phyloP scores from a whole-genome alignment of 2,113 vertebrate genomes.

The Pogonocichla stellata region DNA sequence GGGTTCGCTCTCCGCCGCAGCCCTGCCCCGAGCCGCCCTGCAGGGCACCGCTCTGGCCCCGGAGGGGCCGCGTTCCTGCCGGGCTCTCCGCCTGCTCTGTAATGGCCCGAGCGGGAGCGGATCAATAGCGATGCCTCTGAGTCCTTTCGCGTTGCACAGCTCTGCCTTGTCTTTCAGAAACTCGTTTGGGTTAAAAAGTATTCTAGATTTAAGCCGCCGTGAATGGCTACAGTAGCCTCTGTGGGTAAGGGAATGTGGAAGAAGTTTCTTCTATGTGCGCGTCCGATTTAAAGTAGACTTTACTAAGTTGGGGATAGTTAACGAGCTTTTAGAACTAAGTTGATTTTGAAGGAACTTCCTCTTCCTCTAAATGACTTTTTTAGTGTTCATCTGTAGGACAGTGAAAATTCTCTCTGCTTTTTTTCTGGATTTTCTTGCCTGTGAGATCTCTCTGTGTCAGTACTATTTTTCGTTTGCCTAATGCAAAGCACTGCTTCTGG shows the following conservation, averaged over 20 bases:
- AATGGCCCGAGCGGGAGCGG: neutral
- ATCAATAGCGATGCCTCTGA: neutral
- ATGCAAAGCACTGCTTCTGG: neutral
- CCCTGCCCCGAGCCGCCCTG: neutral
- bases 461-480: neutral
- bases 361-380: neutral
- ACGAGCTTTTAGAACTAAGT: neutral
- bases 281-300: neutral
- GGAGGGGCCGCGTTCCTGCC: neutral
- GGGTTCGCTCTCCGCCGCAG: neutral
- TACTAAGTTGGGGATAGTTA: neutral
- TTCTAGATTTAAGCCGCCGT: neutral
- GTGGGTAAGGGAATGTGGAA: neutral
- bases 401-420: neutral
- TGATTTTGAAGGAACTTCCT: neutral
- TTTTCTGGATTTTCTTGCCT: neutral
- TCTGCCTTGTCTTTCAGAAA: neutral
- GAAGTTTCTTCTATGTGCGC: neutral
- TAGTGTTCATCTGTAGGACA: neutral
- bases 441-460: neutral
- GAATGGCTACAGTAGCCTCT: neutral
- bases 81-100: neutral
- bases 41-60: neutral
- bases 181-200: neutral
- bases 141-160: conserved; percentile 2